Evolutionary conservation across 1,140 invertebrate species (phyloP).

Genomic region (Papilio helenus): DNA sequence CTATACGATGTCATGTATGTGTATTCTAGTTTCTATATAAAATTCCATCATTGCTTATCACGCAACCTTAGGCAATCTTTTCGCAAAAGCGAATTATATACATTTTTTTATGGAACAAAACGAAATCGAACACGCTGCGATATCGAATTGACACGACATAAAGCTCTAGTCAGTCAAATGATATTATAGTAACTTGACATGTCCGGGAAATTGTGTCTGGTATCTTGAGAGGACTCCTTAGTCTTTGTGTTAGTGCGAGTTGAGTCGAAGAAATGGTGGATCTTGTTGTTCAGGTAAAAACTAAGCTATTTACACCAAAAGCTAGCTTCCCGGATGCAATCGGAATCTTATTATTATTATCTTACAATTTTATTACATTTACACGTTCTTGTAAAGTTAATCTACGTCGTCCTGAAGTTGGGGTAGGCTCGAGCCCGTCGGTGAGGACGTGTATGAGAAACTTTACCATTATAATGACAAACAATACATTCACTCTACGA

Average conservation of each 20-base stretch:
- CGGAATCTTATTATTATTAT: no score
- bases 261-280: slow-evolving; percentile 48
- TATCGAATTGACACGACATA: slow-evolving; percentile 59
- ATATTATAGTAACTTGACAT: slow-evolving; percentile 56
- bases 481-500: no score
- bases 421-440: no score
- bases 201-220: slow-evolving; percentile 41
- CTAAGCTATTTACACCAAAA: not conserved
- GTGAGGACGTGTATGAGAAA: no score
- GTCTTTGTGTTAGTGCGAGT: not conserved
- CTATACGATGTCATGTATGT: not conserved
- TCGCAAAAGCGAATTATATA: slow-evolving; percentile 60
- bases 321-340: not conserved
- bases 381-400: no score
- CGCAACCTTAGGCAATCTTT: slow-evolving; percentile 49
- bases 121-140: slow-evolving; percentile 56
- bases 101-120: slow-evolving; percentile 56
- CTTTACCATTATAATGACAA: no score
- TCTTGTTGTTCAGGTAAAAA: slow-evolving; percentile 54
- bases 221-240: slow-evolving; percentile 6
- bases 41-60: slow-evolving; percentile 50
- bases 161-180: slow-evolving; percentile 64
- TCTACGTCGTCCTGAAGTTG: no score
- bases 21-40: slow-evolving; percentile 24
- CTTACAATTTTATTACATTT: not conserved